These are phyloP conservation scores for Antennarius maculatus DNA, from an alignment of 2,797 vertebrate species.

Conservation along the genomic window DNA sequence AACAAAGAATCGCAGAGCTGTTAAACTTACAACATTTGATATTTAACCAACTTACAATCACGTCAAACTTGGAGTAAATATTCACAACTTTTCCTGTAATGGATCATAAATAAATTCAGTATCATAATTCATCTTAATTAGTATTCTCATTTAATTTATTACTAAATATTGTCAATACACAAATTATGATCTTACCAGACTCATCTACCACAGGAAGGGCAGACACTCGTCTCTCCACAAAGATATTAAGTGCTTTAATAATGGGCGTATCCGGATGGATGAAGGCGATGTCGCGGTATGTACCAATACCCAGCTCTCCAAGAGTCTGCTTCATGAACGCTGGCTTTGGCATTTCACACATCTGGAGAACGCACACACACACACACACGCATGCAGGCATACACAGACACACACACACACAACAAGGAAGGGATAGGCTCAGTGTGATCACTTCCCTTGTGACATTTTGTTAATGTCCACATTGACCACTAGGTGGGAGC, in stretches of 20 bases:
- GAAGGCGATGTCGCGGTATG: constrained; percentile 95
- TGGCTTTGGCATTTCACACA: constrained; percentile 99
- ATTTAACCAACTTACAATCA: constrained; percentile 90
- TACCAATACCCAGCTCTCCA: constrained; percentile 94
- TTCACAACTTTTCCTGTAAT: constrained; percentile 97
- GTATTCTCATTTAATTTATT: not conserved
- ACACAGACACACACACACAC: not conserved
- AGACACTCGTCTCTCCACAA: constrained; percentile 95
- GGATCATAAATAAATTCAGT: constrained; percentile 30
- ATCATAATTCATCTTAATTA: not conserved
- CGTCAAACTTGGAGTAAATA: constrained; percentile 99
- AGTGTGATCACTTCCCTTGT: not conserved
- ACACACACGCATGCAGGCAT: not conserved
- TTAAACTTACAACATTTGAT: not conserved
- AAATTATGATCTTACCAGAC: constrained; percentile 79
- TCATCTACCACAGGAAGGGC: constrained; percentile 96
- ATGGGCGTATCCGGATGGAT: constrained; percentile 98
- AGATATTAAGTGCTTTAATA: constrained; percentile 97
- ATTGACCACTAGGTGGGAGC: constrained; percentile 61
- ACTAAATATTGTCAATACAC: no score
- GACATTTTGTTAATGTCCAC: not conserved
- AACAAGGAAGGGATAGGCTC: not conserved
- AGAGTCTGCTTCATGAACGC: constrained; percentile 99
- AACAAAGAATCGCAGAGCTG: not conserved
- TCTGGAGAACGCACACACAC: constrained; percentile 72